Conservation (phyloP, 2,113 vertebrate species). For the Mormoops blainvillei region DNA sequence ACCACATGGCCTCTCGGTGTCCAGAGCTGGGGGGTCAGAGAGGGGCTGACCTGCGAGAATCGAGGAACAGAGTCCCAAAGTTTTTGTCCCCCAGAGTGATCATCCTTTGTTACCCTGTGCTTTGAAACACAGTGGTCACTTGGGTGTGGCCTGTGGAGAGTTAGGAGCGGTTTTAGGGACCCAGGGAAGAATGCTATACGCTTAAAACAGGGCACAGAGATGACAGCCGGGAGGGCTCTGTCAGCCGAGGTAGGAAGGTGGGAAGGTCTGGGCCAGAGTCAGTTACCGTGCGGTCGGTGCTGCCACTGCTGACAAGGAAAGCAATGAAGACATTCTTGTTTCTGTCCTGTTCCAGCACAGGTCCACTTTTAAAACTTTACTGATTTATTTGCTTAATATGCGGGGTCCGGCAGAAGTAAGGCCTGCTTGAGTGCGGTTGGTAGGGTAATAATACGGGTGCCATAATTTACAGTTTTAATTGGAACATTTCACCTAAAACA, state of each 20-base stretch:
- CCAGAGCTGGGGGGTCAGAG: neutral
- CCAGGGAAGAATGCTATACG: neutral
- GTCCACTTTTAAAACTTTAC: neutral
- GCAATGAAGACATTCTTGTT: neutral
- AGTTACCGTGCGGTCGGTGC: neutral
- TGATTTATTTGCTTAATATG: neutral
- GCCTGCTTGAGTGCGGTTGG: too few relatives aligned
- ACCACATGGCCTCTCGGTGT: neutral
- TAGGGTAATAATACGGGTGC: too few relatives aligned
- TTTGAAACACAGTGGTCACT: neutral
- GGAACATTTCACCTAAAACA: too few relatives aligned
- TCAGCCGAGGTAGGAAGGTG: neutral
- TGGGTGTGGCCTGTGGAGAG: neutral
- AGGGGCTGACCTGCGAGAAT: neutral
- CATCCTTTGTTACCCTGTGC: neutral
- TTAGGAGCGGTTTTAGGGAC: neutral
- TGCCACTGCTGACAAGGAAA: neutral
- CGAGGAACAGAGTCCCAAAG: neutral
- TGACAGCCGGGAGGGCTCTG: neutral
- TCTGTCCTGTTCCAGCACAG: neutral
- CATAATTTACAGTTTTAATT: too few relatives aligned
- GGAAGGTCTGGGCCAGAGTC: neutral
- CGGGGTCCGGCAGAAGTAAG: too few relatives aligned
- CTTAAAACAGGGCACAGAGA: fast-evolving
- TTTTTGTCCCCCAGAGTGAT: neutral